A percentile compares a stretch with the other conserved stretches of the same genome.
Evolutionary conservation across 2,113 vertebrate species (phyloP).

Genomic region (Phocoena sinus): DNA sequence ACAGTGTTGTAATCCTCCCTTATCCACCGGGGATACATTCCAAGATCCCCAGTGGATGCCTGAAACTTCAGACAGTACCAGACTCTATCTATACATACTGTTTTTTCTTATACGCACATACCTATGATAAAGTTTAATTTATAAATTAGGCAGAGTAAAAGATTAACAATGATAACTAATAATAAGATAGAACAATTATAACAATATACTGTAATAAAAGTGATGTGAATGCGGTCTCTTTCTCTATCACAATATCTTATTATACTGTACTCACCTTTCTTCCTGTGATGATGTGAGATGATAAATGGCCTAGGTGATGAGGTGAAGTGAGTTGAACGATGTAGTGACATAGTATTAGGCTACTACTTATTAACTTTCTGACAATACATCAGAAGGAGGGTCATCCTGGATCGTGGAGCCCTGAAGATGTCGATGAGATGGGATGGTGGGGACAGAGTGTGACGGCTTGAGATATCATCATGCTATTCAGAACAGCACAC

Average conservation of each 20-base stretch:
- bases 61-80: not conserved
- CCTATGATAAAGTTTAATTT: not conserved
- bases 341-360: not conserved
- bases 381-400: not conserved
- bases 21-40: not conserved
- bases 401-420: not conserved
- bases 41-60: not conserved
- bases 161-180: not conserved
- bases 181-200: not conserved
- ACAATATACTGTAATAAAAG: not conserved
- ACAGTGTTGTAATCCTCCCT: not conserved
- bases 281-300: not conserved
- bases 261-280: not conserved
- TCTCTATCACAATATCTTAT: not conserved
- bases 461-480: not conserved
- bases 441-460: not conserved
- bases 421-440: not conserved
- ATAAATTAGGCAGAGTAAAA: not conserved
- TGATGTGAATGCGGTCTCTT: not conserved
- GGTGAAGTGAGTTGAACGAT: not conserved
- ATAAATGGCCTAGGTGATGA: not conserved
- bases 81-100: not conserved
- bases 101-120: not conserved
- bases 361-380: not conserved
- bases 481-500: not conserved